phyloP scores from a whole-genome alignment of 2,113 vertebrate genomes.

The Bubo blakistoni region DNA sequence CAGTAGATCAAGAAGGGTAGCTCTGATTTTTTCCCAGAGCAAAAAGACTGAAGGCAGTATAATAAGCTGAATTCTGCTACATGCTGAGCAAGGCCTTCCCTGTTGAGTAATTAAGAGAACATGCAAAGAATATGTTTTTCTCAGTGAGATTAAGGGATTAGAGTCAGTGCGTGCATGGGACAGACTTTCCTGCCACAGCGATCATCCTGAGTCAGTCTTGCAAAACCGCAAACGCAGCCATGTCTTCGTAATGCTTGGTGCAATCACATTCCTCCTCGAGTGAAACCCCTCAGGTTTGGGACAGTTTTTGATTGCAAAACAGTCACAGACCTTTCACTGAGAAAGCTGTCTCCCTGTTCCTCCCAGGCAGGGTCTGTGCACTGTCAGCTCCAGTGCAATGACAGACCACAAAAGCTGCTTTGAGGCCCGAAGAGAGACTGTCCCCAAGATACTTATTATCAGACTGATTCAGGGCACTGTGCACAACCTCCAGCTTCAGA shows the following conservation, averaged over 20 bases:
- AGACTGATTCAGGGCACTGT: neutral
- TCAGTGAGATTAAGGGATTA: neutral
- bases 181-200: neutral
- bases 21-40: neutral
- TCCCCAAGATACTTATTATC: neutral
- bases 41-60: neutral
- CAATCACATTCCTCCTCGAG: accelerated
- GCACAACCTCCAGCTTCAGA: neutral
- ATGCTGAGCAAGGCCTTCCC: neutral
- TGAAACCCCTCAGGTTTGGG: neutral
- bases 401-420: neutral
- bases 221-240: neutral
- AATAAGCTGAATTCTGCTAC: neutral
- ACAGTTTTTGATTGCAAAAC: neutral
- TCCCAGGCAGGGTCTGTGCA: neutral
- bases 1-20: neutral
- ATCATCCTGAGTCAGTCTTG: neutral
- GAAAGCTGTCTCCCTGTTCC: neutral
- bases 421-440: neutral
- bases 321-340: neutral
- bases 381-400: neutral
- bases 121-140: neutral
- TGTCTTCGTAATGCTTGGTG: accelerated
- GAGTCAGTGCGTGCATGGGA: neutral
- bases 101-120: neutral